A percentile compares a stretch with the other conserved stretches of the same genome.
These are phyloP conservation scores for Chelon labrosus DNA, from an alignment of 2,797 vertebrate species.

Conservation along the genomic window DNA sequence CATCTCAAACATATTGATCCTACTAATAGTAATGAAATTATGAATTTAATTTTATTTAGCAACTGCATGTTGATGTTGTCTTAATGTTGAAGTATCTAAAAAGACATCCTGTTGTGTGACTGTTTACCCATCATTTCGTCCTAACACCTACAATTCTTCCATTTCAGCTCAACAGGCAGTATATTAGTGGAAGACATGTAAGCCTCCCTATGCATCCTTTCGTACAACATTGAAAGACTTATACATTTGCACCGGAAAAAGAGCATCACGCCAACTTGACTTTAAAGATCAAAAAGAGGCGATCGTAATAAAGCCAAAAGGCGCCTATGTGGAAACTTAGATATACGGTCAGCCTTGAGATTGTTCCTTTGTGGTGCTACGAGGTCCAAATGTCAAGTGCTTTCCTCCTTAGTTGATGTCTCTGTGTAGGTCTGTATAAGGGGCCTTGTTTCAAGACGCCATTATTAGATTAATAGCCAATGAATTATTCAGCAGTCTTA, in stretches of 20 bases:
- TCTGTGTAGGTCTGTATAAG: conserved; percentile 73
- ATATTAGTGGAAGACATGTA: conserved; percentile 91
- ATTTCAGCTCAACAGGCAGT: conserved; percentile 90
- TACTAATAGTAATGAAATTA: conserved; percentile 6
- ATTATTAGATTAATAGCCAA: conserved; percentile 81
- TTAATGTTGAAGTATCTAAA: conserved; percentile 29
- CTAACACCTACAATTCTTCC: conserved; percentile 86
- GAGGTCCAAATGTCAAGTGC: conserved; percentile 84
- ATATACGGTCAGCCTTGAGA: conserved; percentile 39
- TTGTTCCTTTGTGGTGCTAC: conserved; percentile 77
- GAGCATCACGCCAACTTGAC: conserved; percentile 75
- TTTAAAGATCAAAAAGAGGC: conserved; percentile 42
- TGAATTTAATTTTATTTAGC: conserved; percentile 16
- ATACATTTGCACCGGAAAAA: conserved; percentile 81
- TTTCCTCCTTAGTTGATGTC: conserved; percentile 75
- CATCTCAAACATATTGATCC: conserved; percentile 28
- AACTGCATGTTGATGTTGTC: conserved; percentile 36
- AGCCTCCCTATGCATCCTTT: conserved; percentile 84
- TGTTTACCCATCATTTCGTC: conserved; percentile 64
- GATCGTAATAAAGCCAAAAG: conserved; percentile 41
- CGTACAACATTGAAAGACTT: conserved; percentile 76
- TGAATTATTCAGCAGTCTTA: conserved; percentile 78
- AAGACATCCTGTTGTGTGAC: conserved; percentile 59
- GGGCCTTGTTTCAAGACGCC: conserved; percentile 76
- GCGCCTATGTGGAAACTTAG: conserved; percentile 34